Evolutionary conservation across 2,888 invertebrate species (phyloP), one percentile per base, ranked within the genome.

Genomic region (Anthrax anthrax): DNA sequence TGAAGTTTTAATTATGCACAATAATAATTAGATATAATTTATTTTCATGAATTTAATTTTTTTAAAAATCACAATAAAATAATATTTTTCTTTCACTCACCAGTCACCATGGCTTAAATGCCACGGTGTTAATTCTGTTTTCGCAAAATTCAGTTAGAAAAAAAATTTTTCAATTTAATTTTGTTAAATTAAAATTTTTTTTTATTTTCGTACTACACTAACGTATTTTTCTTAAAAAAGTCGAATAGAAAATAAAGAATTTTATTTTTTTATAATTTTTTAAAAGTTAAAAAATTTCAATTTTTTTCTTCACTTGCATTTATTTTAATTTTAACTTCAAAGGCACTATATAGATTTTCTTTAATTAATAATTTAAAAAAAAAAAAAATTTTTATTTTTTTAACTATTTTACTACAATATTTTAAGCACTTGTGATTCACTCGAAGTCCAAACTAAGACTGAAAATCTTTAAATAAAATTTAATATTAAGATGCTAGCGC

Each of bases 391-490:
- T 17, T 39, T 39, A n/a, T 39, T 39, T 39, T 14, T 39, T 16
- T 18, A 39, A 18, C 10, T 39, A 39, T 18, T 39, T 39, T 39
- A 1, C 18, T 39, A 38, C 12, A 12, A 32, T 32, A 12, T 32
- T 32, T 51, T 54, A 56, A 56, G 57, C 58, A 57, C 58, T 57
- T 57, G 56, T 57, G 55, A 53, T 59, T 55, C 63, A 62, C 65
- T 62, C 66, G 63, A 68, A 65, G 65, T 65, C 63, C 62, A 59
- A 60, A 63, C 59, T 58, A 65, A 63, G 65, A 68, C 68, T 68
- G 60, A 67, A 57, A 46, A 38, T 50, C 41, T 47, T 40, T 37
- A 10, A 36, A 34, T 39, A 48, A 44, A 45, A 48, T 46, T 47
- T 43, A 50, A 47, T 48, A 47, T 44, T 50, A 50, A 50, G 50